phyloP scores from a whole-genome alignment of 2,888 invertebrate genomes.

The Caenorhabditis auriculariae region DNA sequence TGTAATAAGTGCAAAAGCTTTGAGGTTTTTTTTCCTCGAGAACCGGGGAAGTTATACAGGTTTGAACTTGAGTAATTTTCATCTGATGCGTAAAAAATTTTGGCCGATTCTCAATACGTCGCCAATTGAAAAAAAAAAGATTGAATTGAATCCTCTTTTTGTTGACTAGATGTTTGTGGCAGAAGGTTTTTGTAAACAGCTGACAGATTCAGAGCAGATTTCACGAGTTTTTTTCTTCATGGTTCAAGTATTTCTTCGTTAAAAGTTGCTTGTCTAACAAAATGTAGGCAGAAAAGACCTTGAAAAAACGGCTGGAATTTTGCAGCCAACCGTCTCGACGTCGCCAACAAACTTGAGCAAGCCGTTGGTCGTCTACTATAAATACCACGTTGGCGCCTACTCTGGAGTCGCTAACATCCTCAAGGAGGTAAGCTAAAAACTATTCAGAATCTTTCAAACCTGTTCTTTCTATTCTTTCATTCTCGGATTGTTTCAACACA shows the following conservation, averaged over 20 bases:
- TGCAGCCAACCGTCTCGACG: constrained; percentile 20
- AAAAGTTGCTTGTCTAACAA: background rate
- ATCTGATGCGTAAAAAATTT: too few species aligned
- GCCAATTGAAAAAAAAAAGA: background rate
- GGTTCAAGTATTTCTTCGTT: background rate
- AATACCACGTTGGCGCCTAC: constrained; percentile 48
- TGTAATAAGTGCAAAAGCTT: too few species aligned
- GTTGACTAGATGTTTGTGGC: too few species aligned
- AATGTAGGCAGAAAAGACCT: constrained; percentile 4
- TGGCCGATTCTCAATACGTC: too few species aligned
- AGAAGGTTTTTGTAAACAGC: too few species aligned
- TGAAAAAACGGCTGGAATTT: constrained; percentile 1
- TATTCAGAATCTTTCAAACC: too few species aligned
- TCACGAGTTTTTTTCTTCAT: background rate
- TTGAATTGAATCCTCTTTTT: too few species aligned
- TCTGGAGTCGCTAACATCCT: constrained; percentile 13
- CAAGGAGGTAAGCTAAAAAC: constrained; percentile 22
- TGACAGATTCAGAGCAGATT: too few species aligned
- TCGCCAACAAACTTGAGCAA: constrained; percentile 26
- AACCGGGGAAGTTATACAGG: too few species aligned
- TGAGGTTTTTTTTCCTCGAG: too few species aligned
- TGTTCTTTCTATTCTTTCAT: background rate
- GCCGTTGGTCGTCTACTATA: constrained; percentile 49
- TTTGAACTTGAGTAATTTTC: too few species aligned
- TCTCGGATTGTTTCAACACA: too few species aligned